Evolutionary conservation across 1,140 invertebrate species (phyloP).

Genomic region (Oedothorax gibbosus): DNA sequence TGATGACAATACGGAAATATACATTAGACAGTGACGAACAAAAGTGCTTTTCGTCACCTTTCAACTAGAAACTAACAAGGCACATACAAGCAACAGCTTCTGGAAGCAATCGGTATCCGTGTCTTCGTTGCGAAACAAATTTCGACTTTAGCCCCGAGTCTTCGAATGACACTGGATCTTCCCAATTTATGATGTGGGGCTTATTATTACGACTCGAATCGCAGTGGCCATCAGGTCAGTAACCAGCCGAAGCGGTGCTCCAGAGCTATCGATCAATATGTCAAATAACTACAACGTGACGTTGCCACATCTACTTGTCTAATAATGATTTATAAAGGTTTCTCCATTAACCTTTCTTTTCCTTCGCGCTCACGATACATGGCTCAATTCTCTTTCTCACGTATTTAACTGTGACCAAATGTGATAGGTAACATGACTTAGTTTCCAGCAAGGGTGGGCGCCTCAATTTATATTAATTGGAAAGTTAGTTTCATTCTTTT

Average conservation of each 20-base stretch:
- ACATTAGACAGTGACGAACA: too few relatives aligned
- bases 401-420: neutral
- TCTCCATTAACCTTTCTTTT: conserved; percentile 56
- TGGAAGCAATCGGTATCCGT: neutral
- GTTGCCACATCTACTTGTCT: conserved; percentile 58
- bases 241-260: conserved; percentile 31
- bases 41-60: too few relatives aligned
- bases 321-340: conserved; percentile 59
- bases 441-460: too few relatives aligned
- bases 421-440: neutral
- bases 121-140: conserved; percentile 6
- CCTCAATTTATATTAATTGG: too few relatives aligned
- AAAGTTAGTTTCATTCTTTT: too few relatives aligned
- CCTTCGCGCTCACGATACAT: conserved; percentile 26
- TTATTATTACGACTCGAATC: conserved; percentile 9
- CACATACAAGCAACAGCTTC: too few relatives aligned
- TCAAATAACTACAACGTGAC: conserved; percentile 46
- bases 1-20: too few relatives aligned
- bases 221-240: conserved; percentile 23
- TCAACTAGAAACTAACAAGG: too few relatives aligned
- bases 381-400: neutral
- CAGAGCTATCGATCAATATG: conserved; percentile 49
- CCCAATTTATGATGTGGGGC: conserved; percentile 31
- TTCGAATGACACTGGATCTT: conserved; percentile 14
- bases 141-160: neutral